Conservation (phyloP, 2,797 vertebrate genomes). For the Acanthornis magna region DNA sequence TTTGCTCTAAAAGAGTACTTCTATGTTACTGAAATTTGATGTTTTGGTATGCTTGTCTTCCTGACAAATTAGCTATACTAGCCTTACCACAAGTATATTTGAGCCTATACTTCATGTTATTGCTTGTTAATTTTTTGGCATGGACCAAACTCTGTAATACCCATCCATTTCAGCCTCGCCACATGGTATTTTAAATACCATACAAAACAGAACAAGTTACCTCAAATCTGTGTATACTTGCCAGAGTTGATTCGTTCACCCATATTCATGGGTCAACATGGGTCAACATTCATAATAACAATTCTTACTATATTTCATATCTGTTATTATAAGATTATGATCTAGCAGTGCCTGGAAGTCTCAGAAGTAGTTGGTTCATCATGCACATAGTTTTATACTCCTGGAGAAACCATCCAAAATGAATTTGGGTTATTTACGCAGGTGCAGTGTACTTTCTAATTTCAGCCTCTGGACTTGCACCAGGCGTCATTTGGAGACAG, state of each 20-base stretch:
- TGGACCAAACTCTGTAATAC: neutral
- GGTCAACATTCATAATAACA: constrained; percentile 21
- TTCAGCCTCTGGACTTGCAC: constrained; percentile 50
- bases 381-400: constrained; percentile 9
- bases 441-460: constrained; percentile 26
- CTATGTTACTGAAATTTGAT: neutral
- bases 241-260: constrained; percentile 2
- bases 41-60: neutral
- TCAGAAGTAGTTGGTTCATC: constrained; percentile 19
- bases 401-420: constrained; percentile 27
- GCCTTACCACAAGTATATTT: neutral
- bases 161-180: neutral
- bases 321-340: constrained; percentile 28
- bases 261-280: no score
- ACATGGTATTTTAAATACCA: neutral
- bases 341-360: constrained; percentile 2
- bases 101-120: neutral
- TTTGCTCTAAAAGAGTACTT: neutral
- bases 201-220: neutral
- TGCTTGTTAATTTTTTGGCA: neutral
- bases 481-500: constrained; percentile 22
- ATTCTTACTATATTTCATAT: constrained; percentile 1
- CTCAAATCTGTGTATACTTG: neutral
- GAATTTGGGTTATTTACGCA: constrained; percentile 43
- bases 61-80: neutral